phyloP scores from a whole-genome alignment of 2,113 vertebrate genomes.

The Paradoxurus hermaphroditus region DNA sequence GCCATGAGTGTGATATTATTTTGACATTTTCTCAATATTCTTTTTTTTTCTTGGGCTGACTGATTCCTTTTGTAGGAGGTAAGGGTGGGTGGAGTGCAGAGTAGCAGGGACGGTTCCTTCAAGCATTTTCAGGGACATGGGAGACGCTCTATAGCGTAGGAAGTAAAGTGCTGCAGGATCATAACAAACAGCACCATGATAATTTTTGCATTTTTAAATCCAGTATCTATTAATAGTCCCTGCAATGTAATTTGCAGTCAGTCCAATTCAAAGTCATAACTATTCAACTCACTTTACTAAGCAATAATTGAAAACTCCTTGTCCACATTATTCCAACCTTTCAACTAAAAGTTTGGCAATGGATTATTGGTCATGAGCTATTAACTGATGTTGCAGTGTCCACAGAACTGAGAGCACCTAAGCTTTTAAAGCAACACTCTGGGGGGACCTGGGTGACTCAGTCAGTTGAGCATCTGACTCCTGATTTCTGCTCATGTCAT shows the following conservation, averaged over 20 bases:
- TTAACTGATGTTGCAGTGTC: neutral
- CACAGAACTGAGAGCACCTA: neutral
- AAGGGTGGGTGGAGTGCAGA: neutral
- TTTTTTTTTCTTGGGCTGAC: neutral
- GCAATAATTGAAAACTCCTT: neutral
- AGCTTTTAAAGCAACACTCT: neutral
- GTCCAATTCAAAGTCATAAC: neutral
- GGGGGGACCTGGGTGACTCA: no score
- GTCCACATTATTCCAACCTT: neutral
- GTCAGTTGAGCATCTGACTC: no score
- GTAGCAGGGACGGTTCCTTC: neutral
- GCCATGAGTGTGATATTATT: neutral
- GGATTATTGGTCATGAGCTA: neutral
- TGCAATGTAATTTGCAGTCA: neutral
- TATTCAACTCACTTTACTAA: neutral
- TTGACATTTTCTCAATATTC: neutral
- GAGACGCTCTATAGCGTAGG: neutral
- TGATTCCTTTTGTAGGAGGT: neutral
- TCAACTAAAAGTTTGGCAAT: neutral
- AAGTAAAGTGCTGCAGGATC: neutral
- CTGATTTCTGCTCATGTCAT: no score
- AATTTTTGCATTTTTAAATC: slow-evolving; percentile 25
- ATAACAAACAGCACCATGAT: neutral
- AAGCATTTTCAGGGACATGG: neutral
- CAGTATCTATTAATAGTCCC: neutral